Evolutionary conservation across 53 echinoderm and acorn worm species (phyloP).

Genomic region (Arbacia lixula): DNA sequence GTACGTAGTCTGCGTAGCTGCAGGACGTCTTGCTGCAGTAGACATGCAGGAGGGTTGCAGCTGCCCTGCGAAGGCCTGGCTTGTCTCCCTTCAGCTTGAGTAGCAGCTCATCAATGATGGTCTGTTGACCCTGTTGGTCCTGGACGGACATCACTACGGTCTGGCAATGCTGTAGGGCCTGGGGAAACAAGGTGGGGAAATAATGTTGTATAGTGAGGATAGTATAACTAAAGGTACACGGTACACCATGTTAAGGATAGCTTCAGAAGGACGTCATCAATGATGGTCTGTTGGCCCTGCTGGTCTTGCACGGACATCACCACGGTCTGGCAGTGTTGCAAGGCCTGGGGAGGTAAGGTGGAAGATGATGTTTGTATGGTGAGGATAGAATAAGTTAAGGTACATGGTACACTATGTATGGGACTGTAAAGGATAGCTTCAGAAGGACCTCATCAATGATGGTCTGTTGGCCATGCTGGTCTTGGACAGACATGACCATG

Average conservation of each 20-base stretch:
- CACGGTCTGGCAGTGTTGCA: slow-evolving; percentile 92
- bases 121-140: slow-evolving; percentile 84
- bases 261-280: slow-evolving; percentile 88
- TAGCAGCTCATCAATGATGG: slow-evolving; percentile 91
- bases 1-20: slow-evolving; percentile 79
- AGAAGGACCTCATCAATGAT: slow-evolving; percentile 92
- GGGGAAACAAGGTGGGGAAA: too few species aligned
- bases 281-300: slow-evolving; percentile 86
- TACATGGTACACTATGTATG: too few species aligned
- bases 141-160: slow-evolving; percentile 90
- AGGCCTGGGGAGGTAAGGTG: slow-evolving; percentile 82
- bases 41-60: slow-evolving; percentile 85
- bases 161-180: slow-evolving; percentile 95
- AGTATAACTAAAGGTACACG: too few species aligned
- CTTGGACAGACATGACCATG: slow-evolving; percentile 87
- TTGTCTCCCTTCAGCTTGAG: slow-evolving; percentile 74
- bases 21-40: slow-evolving; percentile 89
- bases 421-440: too few species aligned
- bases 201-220: too few species aligned
- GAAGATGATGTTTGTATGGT: too few species aligned
- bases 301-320: slow-evolving; percentile 89
- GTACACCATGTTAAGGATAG: too few species aligned
- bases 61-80: slow-evolving; percentile 83
- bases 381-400: too few species aligned
- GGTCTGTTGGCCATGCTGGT: slow-evolving; percentile 83